A percentile compares a stretch with the other conserved stretches of the same genome.
phyloP scores from a whole-genome alignment of 2,113 vertebrate genomes.

The Phodopus roborovskii region DNA sequence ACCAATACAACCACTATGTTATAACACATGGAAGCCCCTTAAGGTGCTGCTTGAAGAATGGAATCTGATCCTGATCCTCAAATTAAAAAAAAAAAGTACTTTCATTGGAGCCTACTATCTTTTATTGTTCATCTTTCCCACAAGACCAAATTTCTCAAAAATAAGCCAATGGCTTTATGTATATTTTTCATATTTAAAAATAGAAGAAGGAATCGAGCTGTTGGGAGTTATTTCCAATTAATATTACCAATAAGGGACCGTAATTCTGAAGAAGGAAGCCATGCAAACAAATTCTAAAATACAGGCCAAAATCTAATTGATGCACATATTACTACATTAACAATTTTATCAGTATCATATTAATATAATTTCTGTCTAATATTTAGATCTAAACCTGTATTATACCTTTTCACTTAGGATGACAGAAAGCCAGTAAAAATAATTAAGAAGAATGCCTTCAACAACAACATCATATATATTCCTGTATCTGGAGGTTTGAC shows the following conservation, averaged over 20 bases:
- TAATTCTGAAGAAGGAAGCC: background rate
- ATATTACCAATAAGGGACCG: background rate
- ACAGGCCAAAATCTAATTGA: background rate
- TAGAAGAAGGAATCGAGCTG: background rate
- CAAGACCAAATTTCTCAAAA: background rate
- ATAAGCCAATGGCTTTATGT: background rate
- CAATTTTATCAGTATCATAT: conserved; percentile 2
- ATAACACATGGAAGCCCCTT: background rate
- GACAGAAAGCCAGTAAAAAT: background rate
- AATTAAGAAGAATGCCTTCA: background rate
- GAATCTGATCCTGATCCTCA: background rate
- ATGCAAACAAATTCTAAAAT: background rate
- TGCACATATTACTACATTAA: background rate
- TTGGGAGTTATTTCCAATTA: background rate
- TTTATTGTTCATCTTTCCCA: background rate
- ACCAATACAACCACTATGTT: background rate
- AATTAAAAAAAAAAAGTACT: background rate
- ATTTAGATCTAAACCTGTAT: background rate
- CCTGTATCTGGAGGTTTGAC: conserved; percentile 25
- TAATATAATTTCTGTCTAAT: background rate
- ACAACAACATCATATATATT: background rate
- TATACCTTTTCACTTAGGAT: background rate
- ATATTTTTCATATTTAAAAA: background rate
- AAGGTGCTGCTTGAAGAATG: background rate
- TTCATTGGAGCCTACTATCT: background rate